Conservation (phyloP, 1,140 invertebrate genomes). For the Drosophila nasuta region DNA sequence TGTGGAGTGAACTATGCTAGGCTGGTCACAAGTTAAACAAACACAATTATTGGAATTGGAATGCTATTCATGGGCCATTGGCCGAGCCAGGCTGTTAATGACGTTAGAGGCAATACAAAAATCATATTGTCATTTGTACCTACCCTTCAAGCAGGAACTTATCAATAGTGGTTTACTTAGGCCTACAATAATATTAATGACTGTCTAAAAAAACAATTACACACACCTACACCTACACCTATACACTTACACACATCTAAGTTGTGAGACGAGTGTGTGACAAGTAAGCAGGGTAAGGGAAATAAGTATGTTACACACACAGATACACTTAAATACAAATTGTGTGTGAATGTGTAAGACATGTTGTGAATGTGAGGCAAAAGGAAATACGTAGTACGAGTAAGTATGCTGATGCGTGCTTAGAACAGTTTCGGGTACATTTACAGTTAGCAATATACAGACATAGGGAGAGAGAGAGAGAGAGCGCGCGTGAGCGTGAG, state of each 20-base stretch:
- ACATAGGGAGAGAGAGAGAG: neutral
- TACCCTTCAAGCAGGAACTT: slow-evolving; percentile 28
- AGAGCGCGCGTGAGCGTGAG: neutral
- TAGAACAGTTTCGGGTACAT: slow-evolving; percentile 31
- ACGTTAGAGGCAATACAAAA: slow-evolving; percentile 51
- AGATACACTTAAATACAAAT: neutral
- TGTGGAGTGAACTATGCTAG: neutral
- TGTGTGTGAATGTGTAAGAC: slow-evolving; percentile 9
- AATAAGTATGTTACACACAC: neutral
- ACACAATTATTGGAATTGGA: slow-evolving; percentile 41
- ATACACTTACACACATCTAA: neutral
- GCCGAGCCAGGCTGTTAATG: slow-evolving; percentile 33
- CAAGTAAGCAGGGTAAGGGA: neutral
- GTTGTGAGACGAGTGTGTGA: neutral
- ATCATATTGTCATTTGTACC: slow-evolving; percentile 17
- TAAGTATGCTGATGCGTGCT: neutral
- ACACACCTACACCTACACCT: neutral
- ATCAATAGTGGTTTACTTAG: slow-evolving; percentile 39
- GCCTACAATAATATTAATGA: slow-evolving; percentile 56
- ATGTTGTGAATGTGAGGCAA: neutral
- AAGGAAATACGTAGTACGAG: neutral
- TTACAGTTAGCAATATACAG: slow-evolving; percentile 36
- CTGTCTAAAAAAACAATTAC: slow-evolving; percentile 27
- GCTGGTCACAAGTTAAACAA: slow-evolving; percentile 27
- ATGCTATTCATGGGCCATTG: slow-evolving; percentile 20